Percentiles rank a stretch among this genome's conserved stretches.
Conservation (phyloP, 2,113 vertebrate species). For the Chloropsis hardwickii region DNA sequence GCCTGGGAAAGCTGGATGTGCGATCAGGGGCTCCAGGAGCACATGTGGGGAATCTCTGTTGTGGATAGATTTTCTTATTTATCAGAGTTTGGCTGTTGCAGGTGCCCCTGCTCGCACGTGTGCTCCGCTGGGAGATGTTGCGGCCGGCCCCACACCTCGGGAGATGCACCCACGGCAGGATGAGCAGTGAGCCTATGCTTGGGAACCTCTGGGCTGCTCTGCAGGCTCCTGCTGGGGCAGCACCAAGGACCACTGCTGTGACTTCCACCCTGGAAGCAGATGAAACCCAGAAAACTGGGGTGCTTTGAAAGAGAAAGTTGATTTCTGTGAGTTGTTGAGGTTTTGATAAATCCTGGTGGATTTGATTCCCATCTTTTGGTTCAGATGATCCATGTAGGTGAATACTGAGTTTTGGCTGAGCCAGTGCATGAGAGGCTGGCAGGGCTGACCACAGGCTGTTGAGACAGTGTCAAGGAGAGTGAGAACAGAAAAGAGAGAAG, state of each 20-base stretch:
- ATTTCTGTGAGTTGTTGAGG: neutral
- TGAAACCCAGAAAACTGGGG: neutral
- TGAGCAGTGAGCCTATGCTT: neutral
- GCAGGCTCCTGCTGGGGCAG: neutral
- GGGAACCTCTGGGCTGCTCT: neutral
- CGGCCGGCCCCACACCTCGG: neutral
- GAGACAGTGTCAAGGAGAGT: neutral
- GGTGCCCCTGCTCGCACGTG: neutral
- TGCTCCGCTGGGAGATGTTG: neutral
- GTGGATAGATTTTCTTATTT: neutral
- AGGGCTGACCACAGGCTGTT: neutral
- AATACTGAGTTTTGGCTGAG: neutral
- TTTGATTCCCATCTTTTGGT: neutral
- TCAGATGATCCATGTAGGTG: neutral
- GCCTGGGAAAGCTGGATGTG: neutral
- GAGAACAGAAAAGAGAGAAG: neutral
- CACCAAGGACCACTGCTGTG: neutral
- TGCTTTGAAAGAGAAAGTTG: neutral
- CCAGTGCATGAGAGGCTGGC: neutral
- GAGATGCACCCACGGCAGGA: neutral
- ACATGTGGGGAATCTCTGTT: neutral
- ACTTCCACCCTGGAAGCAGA: neutral
- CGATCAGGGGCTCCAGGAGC: accelerated
- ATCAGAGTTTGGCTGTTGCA: neutral
- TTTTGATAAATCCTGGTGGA: neutral